phyloP scores from a whole-genome alignment of 1,140 invertebrate species.

The Tetranychus cinnabarinus region DNA sequence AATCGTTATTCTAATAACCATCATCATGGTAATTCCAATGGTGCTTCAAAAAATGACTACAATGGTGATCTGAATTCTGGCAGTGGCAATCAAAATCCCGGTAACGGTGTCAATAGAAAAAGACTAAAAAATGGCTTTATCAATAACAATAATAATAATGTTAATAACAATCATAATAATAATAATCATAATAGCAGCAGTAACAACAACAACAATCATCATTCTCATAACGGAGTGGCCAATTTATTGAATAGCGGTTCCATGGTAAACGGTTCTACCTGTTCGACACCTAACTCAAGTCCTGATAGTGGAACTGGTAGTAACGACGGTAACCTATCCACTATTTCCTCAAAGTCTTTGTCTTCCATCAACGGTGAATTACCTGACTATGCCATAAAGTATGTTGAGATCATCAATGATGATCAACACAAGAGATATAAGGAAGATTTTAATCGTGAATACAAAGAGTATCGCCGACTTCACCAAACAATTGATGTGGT shows the following conservation, averaged over 20 bases:
- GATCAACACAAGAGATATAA: slow-evolving; percentile 61
- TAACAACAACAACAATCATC: not conserved
- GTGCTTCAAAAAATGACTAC: not conserved
- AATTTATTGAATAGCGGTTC: not conserved
- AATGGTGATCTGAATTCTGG: slow-evolving; percentile 1
- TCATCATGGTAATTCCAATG: not conserved
- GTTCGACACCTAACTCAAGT: slow-evolving; percentile 7
- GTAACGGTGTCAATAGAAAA: slow-evolving; percentile 2
- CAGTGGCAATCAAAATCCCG: slow-evolving; percentile 10
- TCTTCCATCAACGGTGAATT: slow-evolving; percentile 2
- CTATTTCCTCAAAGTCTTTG: slow-evolving; percentile 1
- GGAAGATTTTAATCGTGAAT: slow-evolving; percentile 58
- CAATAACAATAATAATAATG: slow-evolving; percentile 11
- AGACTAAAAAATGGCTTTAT: slow-evolving; percentile 8
- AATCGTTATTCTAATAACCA: not conserved
- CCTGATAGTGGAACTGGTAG: slow-evolving; percentile 6
- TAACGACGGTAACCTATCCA: slow-evolving; percentile 4
- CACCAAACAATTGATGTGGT: slow-evolving; percentile 49
- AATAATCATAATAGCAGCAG: not conserved
- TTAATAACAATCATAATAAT: not conserved
- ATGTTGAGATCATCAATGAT: slow-evolving; percentile 41
- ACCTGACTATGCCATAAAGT: slow-evolving; percentile 18
- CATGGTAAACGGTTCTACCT: not conserved
- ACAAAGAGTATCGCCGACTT: slow-evolving; percentile 51
- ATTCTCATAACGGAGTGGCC: not conserved